These are phyloP conservation scores for Zosterops pallidus DNA, from an alignment of 2,113 vertebrate genomes.

Conservation along the genomic window DNA sequence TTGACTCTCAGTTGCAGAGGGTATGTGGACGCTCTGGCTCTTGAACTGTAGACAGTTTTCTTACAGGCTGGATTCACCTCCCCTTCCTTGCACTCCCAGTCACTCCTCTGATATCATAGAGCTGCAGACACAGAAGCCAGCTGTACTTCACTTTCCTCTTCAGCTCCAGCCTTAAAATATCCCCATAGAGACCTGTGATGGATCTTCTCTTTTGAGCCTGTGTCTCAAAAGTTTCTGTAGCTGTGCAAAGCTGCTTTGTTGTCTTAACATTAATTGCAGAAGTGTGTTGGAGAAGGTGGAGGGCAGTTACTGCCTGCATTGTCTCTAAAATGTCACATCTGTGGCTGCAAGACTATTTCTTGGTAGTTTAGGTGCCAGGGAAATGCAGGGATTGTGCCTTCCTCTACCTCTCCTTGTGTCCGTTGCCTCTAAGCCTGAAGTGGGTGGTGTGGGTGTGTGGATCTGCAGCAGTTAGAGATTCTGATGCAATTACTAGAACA, in stretches of 20 bases:
- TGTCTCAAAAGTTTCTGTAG: background rate
- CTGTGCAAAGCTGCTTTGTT: background rate
- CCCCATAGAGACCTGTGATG: background rate
- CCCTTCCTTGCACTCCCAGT: background rate
- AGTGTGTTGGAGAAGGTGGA: background rate
- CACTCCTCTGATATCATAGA: background rate
- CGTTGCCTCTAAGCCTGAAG: background rate
- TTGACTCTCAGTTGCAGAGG: conserved; percentile 95
- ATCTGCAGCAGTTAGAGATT: background rate
- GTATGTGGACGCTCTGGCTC: conserved; percentile 59
- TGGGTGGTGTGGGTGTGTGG: background rate
- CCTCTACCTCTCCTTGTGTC: background rate
- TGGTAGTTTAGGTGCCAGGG: background rate
- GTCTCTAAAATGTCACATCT: background rate
- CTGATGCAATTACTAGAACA: background rate
- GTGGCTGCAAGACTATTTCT: background rate
- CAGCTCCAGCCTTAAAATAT: background rate
- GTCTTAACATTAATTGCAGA: background rate
- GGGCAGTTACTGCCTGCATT: background rate
- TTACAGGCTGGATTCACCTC: background rate
- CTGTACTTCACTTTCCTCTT: background rate
- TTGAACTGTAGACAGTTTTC: background rate
- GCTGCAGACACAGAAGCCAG: background rate
- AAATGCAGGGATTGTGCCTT: background rate
- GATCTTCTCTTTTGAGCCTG: background rate